Base-by-base conservation (phyloP, 2,888 invertebrate species). In the Keiferia lycopersicella region DNA sequence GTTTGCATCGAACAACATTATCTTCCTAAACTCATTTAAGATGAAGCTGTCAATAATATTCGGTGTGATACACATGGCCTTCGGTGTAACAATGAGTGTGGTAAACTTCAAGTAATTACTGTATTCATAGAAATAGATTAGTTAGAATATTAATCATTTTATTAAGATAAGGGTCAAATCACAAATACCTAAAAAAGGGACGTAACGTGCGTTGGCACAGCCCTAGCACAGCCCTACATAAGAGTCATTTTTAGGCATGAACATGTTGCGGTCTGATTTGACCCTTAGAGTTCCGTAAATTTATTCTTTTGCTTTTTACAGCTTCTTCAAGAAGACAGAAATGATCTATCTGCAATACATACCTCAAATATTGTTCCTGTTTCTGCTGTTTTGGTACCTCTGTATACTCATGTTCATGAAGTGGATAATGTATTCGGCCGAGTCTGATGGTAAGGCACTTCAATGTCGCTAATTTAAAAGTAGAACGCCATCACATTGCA, bases 41-140 rank as follows among this genome's bases (percentile, higher is more conserved):
- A 96, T 95, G 95, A 94, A 94, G 81, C 84, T 95, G 63, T 95
- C 95, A 0, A 94, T 96, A 57, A 94, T 95, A 78, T 91, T 96
- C 67, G 96, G 95, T 34, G 94, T 96, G 58, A 82, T 93, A 51
- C 96, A 96, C 81, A 96, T 96, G 96, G 90, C 94, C 74, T 94
- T 95, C 83, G 96, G 95, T 70, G 93, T 96, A 72, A 86, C 93
- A 73, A 92, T 96, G 77, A 93, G 93, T 87, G 91, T 93, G 84
- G 88, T 92, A 84, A 93, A 93, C 88, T 92, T 92, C 87, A 91
- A 88, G 90, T 91, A 91, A 91, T 90, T 91, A 91, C 87, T 87
- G 82, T 88, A 88, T 91, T 91, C 87, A 87, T 90, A 89, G 90
- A 89, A 82, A 74, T 84, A 84, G 83, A 73, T 71, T 76, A 71